phyloP scores from a whole-genome alignment of 2,113 vertebrate genomes.

The Poeciliopsis prolifica region DNA sequence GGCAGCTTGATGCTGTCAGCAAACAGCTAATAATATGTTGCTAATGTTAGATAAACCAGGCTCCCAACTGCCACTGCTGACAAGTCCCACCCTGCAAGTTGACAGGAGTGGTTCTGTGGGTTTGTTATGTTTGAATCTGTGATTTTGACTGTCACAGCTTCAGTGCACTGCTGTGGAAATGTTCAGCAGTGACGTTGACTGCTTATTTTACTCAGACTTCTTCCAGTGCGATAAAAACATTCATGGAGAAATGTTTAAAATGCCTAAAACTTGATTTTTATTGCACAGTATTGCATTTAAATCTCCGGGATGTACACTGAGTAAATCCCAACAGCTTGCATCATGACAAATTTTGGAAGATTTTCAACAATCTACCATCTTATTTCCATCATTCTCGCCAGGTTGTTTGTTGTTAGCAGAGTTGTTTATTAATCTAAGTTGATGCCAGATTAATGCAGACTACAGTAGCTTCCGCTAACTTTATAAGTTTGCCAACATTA shows the following conservation, averaged over 20 bases:
- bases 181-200: not conserved
- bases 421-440: too few relatives aligned
- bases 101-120: constrained; percentile 8
- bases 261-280: not conserved
- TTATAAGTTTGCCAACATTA: too few relatives aligned
- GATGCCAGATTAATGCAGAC: too few relatives aligned
- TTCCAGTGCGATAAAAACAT: not conserved
- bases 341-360: not conserved
- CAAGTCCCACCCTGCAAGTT: constrained; percentile 15
- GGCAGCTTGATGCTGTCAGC: constrained; percentile 11
- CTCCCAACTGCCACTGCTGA: constrained; percentile 1
- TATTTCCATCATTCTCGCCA: too few relatives aligned
- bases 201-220: not conserved
- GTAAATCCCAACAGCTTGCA: not conserved
- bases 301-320: not conserved
- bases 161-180: constrained; percentile 3
- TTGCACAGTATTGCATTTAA: not conserved
- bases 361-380: not conserved
- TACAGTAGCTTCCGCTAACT: too few relatives aligned
- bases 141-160: constrained; percentile 2
- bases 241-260: not conserved
- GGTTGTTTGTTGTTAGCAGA: too few relatives aligned
- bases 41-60: constrained; percentile 19
- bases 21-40: constrained; percentile 17
- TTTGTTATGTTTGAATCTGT: constrained; percentile 6